These are phyloP conservation scores for Sigmodon hispidus DNA, from an alignment of 2,113 vertebrate genomes.

Conservation along the genomic window DNA sequence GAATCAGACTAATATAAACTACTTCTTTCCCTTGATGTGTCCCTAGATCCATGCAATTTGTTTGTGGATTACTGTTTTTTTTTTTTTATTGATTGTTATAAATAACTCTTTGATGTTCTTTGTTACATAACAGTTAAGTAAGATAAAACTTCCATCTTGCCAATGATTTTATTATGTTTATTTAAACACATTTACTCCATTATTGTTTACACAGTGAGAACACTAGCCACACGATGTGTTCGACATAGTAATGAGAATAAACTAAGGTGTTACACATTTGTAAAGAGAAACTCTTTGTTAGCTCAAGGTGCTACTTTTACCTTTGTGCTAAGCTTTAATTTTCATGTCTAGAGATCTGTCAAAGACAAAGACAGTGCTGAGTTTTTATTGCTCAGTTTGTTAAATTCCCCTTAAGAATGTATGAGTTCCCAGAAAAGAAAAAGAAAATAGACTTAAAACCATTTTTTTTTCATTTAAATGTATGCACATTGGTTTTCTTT, in stretches of 20 bases:
- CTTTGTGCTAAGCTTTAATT: background rate
- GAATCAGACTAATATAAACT: background rate
- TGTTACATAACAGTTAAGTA: background rate
- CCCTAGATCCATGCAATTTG: background rate
- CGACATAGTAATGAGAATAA: background rate
- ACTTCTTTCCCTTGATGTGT: background rate
- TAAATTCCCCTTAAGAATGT: background rate
- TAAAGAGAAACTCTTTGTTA: background rate
- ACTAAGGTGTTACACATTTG: fast-evolving
- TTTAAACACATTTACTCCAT: background rate
- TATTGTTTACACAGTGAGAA: background rate
- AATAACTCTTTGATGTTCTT: background rate
- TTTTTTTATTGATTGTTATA: background rate
- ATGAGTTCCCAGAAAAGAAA: background rate
- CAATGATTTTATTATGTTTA: background rate
- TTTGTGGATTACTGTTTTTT: background rate
- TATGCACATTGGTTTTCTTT: background rate
- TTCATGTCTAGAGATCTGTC: background rate
- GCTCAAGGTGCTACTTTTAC: background rate
- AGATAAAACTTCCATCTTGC: background rate
- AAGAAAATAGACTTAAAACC: background rate
- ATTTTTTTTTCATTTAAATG: conserved; percentile 27
- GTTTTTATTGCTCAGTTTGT: background rate
- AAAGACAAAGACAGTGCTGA: background rate
- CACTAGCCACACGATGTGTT: background rate